Evolutionary conservation across 1,140 invertebrate species (phyloP).

Genomic region (Macrocentrus cingulum): DNA sequence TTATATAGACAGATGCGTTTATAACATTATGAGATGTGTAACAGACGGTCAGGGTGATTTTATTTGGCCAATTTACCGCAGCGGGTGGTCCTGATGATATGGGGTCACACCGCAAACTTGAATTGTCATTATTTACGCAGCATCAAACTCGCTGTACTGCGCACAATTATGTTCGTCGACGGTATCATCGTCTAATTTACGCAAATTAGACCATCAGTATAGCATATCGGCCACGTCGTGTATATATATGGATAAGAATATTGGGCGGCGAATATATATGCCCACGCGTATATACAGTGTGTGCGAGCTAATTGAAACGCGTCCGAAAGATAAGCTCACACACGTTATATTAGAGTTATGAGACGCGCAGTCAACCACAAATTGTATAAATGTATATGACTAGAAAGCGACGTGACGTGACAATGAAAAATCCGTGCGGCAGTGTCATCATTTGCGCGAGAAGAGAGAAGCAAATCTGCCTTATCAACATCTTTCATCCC

Average conservation of each 20-base stretch:
- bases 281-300: not conserved
- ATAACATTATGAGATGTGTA: not conserved
- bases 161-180: too few species aligned
- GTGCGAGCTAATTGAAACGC: constrained; percentile 32
- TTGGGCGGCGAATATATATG: not conserved
- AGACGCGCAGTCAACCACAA: constrained; percentile 24
- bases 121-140: not conserved
- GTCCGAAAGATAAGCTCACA: constrained; percentile 30
- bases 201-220: constrained; percentile 5
- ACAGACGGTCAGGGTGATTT: not conserved
- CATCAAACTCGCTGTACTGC: too few species aligned
- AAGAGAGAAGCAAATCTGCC: too few species aligned
- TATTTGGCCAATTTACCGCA: constrained; percentile 3
- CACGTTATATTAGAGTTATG: constrained; percentile 32
- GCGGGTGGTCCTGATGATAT: not conserved
- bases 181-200: constrained; percentile 7
- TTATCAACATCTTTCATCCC: constrained; percentile 47
- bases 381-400: not conserved
- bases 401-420: constrained; percentile 40
- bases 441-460: not conserved
- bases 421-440: constrained; percentile 39
- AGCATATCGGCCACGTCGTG: too few species aligned
- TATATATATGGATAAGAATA: not conserved
- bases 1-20: not conserved
- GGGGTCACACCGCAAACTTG: not conserved